Conservation (phyloP, 2,888 invertebrate genomes). For the Zele albiditarsus region DNA sequence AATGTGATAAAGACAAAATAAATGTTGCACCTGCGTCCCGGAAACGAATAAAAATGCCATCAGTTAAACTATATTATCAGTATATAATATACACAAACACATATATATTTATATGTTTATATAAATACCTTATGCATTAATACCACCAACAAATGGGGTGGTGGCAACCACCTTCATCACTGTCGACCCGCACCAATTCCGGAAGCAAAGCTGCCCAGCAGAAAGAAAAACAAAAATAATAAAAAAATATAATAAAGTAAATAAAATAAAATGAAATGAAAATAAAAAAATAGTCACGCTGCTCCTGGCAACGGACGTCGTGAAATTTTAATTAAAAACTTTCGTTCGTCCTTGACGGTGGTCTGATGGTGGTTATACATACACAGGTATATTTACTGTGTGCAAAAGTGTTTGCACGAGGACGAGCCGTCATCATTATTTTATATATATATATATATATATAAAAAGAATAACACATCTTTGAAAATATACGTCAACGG, state of each 20-base stretch:
- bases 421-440: not conserved
- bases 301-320: conserved; percentile 40
- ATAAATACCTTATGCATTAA: conserved; percentile 9
- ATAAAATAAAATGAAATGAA: conserved; percentile 16
- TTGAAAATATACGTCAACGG: not conserved
- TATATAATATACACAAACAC: not conserved
- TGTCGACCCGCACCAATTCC: conserved; percentile 8
- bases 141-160: conserved; percentile 13
- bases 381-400: not conserved
- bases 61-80: not conserved
- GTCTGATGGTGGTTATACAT: not conserved
- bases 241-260: conserved; percentile 3
- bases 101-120: not conserved
- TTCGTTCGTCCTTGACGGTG: conserved; percentile 37
- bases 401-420: not conserved
- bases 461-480: not conserved
- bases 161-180: not conserved
- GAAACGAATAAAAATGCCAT: not conserved
- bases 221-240: not conserved
- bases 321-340: conserved; percentile 57
- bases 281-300: not conserved
- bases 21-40: conserved; percentile 21
- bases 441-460: not conserved
- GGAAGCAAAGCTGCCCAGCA: not conserved
- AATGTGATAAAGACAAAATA: not conserved